These are phyloP conservation scores for Falco peregrinus DNA, from an alignment of 2,797 vertebrate genomes.

Conservation along the genomic window DNA sequence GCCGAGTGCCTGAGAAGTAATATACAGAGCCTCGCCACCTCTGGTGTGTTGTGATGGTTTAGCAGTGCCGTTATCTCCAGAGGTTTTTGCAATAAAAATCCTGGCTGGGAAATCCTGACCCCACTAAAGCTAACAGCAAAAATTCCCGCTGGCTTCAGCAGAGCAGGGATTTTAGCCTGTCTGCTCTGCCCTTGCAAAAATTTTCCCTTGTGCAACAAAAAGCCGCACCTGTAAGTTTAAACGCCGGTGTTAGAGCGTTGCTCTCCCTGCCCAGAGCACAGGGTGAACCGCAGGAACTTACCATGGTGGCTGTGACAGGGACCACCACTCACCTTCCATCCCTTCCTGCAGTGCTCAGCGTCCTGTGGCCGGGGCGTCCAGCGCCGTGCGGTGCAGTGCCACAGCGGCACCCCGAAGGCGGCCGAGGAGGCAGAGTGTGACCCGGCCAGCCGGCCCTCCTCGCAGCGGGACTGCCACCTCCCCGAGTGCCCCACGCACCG, in stretches of 20 bases:
- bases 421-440: conserved; percentile 78
- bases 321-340: conserved; percentile 67
- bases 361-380: conserved; percentile 87
- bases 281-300: rapidly evolving
- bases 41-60: neutral
- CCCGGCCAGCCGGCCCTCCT: conserved; percentile 74
- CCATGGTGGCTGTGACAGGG: rapidly evolving
- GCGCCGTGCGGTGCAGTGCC: conserved; percentile 84
- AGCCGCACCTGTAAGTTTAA: neutral
- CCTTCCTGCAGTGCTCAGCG: conserved; percentile 83
- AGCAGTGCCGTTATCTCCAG: neutral
- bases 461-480: conserved; percentile 82
- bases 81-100: neutral
- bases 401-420: conserved; percentile 69
- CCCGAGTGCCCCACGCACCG: conserved; percentile 79
- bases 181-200: neutral
- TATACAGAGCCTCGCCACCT: neutral
- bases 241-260: rapidly evolving
- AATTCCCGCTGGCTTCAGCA: neutral
- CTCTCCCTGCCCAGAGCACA: neutral
- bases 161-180: neutral
- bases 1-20: neutral
- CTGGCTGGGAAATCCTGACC: neutral
- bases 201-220: rapidly evolving
- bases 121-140: neutral